These are phyloP conservation scores for Physeter macrocephalus DNA, from an alignment of 2,113 vertebrate genomes.

Conservation along the genomic window DNA sequence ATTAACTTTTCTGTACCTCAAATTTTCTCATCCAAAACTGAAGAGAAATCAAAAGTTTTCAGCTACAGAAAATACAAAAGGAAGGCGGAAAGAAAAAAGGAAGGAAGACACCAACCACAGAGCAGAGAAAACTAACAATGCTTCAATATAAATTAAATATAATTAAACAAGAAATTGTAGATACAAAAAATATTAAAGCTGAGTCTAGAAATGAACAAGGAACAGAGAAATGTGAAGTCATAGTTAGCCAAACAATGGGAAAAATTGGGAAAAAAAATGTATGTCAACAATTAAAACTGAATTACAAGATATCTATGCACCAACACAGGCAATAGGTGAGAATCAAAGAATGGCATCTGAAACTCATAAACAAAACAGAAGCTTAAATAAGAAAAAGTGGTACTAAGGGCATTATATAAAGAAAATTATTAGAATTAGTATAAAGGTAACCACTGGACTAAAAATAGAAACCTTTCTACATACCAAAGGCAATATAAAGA, in stretches of 20 bases:
- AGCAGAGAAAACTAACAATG: neutral
- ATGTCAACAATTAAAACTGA: neutral
- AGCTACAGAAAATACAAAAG: neutral
- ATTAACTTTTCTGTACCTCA: neutral
- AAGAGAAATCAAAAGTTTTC: neutral
- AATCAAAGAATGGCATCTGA: neutral
- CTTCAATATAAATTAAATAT: neutral
- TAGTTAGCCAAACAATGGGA: neutral
- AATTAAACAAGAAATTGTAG: neutral
- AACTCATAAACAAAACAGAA: constrained; percentile 1
- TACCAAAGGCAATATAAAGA: neutral
- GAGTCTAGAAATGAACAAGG: neutral
- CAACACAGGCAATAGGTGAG: neutral
- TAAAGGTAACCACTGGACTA: neutral
- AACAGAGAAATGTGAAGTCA: neutral
- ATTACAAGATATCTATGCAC: neutral
- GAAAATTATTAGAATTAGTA: neutral
- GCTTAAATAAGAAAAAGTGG: neutral
- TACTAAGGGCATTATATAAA: neutral
- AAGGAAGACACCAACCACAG: neutral
- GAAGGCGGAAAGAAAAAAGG: neutral
- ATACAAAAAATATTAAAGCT: neutral
- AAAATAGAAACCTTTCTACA: neutral
- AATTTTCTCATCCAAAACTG: neutral
- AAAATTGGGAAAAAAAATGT: neutral